Percentiles rank a stretch among this genome's conserved stretches.
Conservation (phyloP, 2,888 invertebrate genomes). For the Philereme vetulata region DNA sequence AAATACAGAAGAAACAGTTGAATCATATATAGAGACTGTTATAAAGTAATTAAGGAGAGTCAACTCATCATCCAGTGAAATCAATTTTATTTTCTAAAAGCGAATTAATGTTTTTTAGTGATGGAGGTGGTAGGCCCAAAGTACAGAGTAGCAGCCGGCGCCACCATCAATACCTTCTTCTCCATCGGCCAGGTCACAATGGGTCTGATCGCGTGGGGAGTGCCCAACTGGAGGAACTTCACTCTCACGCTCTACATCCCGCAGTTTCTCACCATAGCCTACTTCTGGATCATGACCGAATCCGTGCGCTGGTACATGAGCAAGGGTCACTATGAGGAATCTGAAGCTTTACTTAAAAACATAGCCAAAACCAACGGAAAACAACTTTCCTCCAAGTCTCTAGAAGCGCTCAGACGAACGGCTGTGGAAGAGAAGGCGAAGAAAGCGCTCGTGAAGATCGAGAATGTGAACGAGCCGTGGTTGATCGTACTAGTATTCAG, state of each 20-base stretch:
- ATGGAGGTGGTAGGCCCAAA: constrained; percentile 90
- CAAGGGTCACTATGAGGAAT: constrained; percentile 86
- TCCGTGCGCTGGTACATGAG: constrained; percentile 91
- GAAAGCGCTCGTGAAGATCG: constrained; percentile 41
- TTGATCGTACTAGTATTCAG: constrained; percentile 59
- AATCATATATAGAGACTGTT: too few species aligned
- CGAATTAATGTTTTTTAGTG: constrained; percentile 67
- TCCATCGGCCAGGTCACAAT: constrained; percentile 87
- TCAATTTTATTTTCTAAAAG: too few species aligned
- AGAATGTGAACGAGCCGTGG: constrained; percentile 56
- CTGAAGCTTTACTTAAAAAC: constrained; percentile 83
- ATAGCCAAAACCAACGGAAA: constrained; percentile 85
- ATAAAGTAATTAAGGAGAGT: too few species aligned
- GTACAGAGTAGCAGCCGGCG: constrained; percentile 87
- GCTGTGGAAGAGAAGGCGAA: constrained; percentile 54
- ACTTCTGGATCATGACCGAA: constrained; percentile 88
- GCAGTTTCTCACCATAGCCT: constrained; percentile 85
- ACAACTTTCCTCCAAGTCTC: constrained; percentile 59
- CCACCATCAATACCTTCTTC: constrained; percentile 87
- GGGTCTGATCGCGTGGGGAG: constrained; percentile 87
- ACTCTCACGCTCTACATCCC: constrained; percentile 88
- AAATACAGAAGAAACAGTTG: too few species aligned
- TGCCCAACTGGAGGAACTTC: constrained; percentile 87
- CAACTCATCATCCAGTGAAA: too few species aligned
- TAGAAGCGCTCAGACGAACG: constrained; percentile 52